Evolutionary conservation across 2,113 vertebrate genomes (phyloP), one percentile per base, ranked within the genome.

Genomic region (Pangasianodon gigas): DNA sequence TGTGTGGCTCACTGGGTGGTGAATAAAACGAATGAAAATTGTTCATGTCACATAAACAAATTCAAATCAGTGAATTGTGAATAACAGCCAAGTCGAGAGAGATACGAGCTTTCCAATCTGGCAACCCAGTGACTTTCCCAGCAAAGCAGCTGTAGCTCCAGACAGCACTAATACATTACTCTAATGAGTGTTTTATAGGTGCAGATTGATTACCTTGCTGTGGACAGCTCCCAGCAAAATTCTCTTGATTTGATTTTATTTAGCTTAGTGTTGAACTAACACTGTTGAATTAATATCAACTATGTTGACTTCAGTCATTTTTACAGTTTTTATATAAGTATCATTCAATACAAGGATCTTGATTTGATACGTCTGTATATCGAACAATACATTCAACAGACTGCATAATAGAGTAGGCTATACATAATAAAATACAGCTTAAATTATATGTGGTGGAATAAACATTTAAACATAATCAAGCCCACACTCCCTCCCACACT

Each of bases 141-240:
- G 84, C 58, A 48, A 67, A 85, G 84, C 60, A 67, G 84, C 44
- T 67, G 84, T 48, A 67, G 16, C 44, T 46, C 41, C 41, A 67
- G 58, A 85, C 41, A 85, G 60, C 84, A 67, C 58, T 85, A 85
- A 85, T 67, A 51, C 44, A 51, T 48, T 48, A 67, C 26, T 48
- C 58, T 65, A 85, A 84, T 84, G 83, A 85, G 84, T 65, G 58
- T 67, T 85, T 85, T 65, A 84, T 84, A 85, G 60, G 84, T 67
- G 41, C 41, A 85, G 84, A 85, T 41, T 65, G 60, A 85, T 85
- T 65, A n/a, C 60, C 37, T 16, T 44, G 32, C 82, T 14, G 56
- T 84, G 37, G 37, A 84, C 32, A 62, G 21, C 21, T 46, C 24
- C 60, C 37, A 60, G 29, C 21, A 44, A 60, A 84, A 44, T 82